Percentiles rank a stretch among this genome's conserved stretches.
Conservation (phyloP, 2,888 invertebrate genomes). For the Tanytarsus gracilentus region DNA sequence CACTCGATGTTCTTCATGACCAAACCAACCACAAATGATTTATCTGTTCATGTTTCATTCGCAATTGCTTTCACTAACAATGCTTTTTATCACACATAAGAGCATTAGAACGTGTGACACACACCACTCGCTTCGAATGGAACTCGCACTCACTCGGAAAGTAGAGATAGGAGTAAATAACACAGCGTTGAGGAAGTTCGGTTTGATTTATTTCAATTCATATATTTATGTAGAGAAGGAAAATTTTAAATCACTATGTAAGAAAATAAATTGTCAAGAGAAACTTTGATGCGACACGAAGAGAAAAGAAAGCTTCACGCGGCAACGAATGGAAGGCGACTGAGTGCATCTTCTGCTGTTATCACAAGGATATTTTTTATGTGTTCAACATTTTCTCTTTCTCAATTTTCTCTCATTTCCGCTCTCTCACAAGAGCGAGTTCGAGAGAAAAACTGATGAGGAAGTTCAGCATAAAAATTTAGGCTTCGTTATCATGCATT, state of each 20-base stretch:
- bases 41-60: no score
- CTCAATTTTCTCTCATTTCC: neutral
- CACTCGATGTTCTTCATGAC: no score
- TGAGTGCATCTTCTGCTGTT: constrained; percentile 12
- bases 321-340: constrained; percentile 10
- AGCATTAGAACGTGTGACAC: no score
- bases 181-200: no score
- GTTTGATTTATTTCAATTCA: no score
- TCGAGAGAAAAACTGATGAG: neutral
- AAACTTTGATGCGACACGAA: neutral
- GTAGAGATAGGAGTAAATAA: no score
- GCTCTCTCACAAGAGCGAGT: neutral
- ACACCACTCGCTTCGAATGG: no score
- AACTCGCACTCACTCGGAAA: no score
- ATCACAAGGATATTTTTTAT: constrained; percentile 12
- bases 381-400: neutral
- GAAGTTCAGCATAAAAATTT: neutral
- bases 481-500: neutral
- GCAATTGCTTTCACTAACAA: no score
- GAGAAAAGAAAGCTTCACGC: constrained; percentile 3
- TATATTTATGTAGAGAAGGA: no score
- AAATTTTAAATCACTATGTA: neutral
- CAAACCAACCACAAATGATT: no score
- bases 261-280: neutral
- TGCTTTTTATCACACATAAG: no score